A percentile compares a stretch with the other conserved stretches of the same genome.
Evolutionary conservation across 2,888 invertebrate species (phyloP).

Genomic region (Calliphora vomitoria): DNA sequence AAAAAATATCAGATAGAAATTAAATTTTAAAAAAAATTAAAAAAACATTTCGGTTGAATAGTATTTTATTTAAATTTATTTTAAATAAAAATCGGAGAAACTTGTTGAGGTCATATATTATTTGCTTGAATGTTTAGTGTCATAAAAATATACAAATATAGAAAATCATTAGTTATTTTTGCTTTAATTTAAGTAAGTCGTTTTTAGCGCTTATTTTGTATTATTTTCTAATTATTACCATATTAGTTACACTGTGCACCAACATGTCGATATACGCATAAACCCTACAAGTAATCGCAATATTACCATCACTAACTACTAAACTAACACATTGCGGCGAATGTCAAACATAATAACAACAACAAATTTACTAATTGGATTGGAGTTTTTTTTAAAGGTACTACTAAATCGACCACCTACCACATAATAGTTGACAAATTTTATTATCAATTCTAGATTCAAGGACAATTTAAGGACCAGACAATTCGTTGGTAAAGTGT

Average conservation of each 20-base stretch:
- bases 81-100: too few species aligned
- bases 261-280: neutral
- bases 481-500: neutral
- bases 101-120: too few species aligned
- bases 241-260: neutral
- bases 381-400: slow-evolving; percentile 17
- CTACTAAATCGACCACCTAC: slow-evolving; percentile 15
- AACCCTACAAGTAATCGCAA: slow-evolving; percentile 18
- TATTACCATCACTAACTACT: slow-evolving; percentile 25
- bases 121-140: too few species aligned
- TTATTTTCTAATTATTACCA: too few species aligned
- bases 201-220: too few species aligned
- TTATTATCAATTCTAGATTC: slow-evolving; percentile 34
- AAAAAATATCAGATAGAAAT: too few species aligned
- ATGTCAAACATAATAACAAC: slow-evolving; percentile 48
- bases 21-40: too few species aligned
- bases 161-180: too few species aligned
- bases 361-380: slow-evolving; percentile 55
- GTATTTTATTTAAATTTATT: too few species aligned
- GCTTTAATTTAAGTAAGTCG: too few species aligned
- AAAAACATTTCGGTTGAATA: too few species aligned
- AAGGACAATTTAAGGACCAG: slow-evolving; percentile 67
- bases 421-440: neutral
- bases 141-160: too few species aligned
- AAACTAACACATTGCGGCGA: slow-evolving; percentile 56